These are phyloP conservation scores for Turnix velox DNA, from an alignment of 2,113 vertebrate species.

Conservation along the genomic window DNA sequence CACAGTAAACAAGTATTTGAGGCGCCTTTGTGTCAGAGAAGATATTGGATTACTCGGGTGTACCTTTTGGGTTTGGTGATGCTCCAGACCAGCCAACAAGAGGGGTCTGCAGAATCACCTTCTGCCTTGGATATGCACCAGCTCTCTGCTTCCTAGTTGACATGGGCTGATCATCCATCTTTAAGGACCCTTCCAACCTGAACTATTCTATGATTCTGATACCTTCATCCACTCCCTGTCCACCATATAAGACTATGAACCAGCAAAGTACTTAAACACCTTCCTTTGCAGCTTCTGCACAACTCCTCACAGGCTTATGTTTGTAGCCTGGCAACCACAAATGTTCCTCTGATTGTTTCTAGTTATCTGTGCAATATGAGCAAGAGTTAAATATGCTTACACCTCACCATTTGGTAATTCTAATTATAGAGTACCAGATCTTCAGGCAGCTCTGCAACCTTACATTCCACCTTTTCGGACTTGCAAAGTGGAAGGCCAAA, in stretches of 20 bases:
- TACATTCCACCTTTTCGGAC: not conserved
- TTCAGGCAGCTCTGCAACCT: not conserved
- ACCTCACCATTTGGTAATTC: not conserved
- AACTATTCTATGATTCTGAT: too few species aligned
- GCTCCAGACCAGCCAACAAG: not conserved
- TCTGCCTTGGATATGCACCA: not conserved
- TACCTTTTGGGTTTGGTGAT: not conserved
- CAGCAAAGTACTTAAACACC: not conserved
- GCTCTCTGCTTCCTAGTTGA: not conserved
- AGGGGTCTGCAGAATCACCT: not conserved
- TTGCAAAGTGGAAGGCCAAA: not conserved
- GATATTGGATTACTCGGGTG: fast-evolving
- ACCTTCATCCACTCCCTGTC: not conserved
- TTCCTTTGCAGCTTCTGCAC: not conserved
- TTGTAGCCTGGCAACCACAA: not conserved
- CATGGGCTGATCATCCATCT: fast-evolving
- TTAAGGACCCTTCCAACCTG: too few species aligned
- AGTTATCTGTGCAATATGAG: not conserved
- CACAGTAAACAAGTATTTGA: not conserved
- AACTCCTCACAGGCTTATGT: not conserved
- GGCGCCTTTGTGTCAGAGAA: not conserved
- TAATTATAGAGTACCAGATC: not conserved
- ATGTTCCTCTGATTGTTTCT: not conserved
- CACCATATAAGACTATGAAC: not conserved
- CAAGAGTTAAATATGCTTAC: not conserved